A percentile compares a stretch with the other conserved stretches of the same genome.
These are phyloP conservation scores for Uloborus diversus DNA, from an alignment of 1,140 invertebrate species.

Conservation along the genomic window DNA sequence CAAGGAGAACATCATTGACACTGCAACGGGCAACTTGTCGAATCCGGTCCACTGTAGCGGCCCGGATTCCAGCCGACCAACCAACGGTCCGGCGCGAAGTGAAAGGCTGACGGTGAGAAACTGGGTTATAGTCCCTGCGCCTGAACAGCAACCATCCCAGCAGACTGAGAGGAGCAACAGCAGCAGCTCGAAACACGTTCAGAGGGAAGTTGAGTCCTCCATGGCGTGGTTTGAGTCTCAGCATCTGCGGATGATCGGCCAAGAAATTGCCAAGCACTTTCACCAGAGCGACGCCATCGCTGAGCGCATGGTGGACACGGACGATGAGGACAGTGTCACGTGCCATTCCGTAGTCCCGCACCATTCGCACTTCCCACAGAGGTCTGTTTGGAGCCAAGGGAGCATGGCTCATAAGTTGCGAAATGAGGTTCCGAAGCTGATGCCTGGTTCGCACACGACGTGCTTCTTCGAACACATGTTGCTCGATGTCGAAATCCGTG, in stretches of 20 bases:
- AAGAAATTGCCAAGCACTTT: constrained; percentile 68
- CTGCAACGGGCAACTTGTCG: constrained; percentile 70
- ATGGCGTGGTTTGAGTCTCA: constrained; percentile 65
- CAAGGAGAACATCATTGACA: constrained; percentile 70
- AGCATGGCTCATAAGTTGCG: constrained; percentile 64
- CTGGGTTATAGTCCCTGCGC: constrained; percentile 62
- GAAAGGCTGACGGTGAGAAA: constrained; percentile 61
- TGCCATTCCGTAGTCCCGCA: constrained; percentile 66
- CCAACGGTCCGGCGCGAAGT: constrained; percentile 64
- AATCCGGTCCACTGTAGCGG: constrained; percentile 64
- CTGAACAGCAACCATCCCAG: constrained; percentile 66
- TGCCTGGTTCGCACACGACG: constrained; percentile 62
- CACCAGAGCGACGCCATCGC: constrained; percentile 70
- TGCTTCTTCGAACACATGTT: constrained; percentile 69
- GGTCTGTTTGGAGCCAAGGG: constrained; percentile 67
- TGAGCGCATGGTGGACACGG: constrained; percentile 70
- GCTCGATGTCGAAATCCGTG: constrained; percentile 68
- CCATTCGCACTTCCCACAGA: constrained; percentile 70
- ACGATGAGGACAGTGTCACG: constrained; percentile 69
- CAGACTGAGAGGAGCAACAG: constrained; percentile 70
- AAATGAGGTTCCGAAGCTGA: constrained; percentile 67
- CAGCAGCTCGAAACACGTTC: constrained; percentile 67
- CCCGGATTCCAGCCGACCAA: constrained; percentile 68
- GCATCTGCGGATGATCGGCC: constrained; percentile 65
- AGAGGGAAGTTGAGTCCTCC: constrained; percentile 66